Base-by-base conservation (phyloP, 1,140 invertebrate species). In the Anastatus disparis region DNA sequence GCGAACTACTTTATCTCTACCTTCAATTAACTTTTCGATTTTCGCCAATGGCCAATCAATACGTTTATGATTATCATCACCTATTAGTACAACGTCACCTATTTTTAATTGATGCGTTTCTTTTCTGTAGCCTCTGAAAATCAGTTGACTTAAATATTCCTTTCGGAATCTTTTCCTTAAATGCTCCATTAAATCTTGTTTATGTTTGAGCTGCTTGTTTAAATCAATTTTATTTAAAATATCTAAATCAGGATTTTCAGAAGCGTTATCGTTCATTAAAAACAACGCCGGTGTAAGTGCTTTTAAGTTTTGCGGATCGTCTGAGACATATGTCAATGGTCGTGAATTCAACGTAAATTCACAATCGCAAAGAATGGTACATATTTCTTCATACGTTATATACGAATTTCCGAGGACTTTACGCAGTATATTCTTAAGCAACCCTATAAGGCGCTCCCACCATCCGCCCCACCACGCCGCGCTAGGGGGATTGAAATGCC, bases 111-210 rank as follows among this genome's bases (percentile, higher is more conserved):
- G 3, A 4, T 27, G 26, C 8, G 0, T 13, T 55, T 55, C 53
- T 8, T 29, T 31, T 31, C 2, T 13, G 2, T 24, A 3, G 20
- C 4, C 17, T 24, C 15, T 50, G 3, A 24, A 8, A 8, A 24
- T 15, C 15, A 55, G 3, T 35, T 55, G 26, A 59, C 72, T 65
- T 15, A 76, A 48, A 70, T 76, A 76, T 61, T 76, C 73, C 3
- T 3, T 59, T 26, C 74, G 74, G 29, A 75, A 75, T 64, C 71
- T 17, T 42, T 42, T 29, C 35, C 70, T n/a, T 31, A 76, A 66
- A 52, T 69, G 52, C 27, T 74, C 68, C 44, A 62, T 24, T 22
- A 76, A 22, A 46, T 70, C 65, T 46, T 75, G 70, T 56, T 42
- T 61, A 20, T 68, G 50, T 6, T 27, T 68, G 31, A 59, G 44